phyloP scores from a whole-genome alignment of 2,113 vertebrate genomes.

The Alligator sinensis region DNA sequence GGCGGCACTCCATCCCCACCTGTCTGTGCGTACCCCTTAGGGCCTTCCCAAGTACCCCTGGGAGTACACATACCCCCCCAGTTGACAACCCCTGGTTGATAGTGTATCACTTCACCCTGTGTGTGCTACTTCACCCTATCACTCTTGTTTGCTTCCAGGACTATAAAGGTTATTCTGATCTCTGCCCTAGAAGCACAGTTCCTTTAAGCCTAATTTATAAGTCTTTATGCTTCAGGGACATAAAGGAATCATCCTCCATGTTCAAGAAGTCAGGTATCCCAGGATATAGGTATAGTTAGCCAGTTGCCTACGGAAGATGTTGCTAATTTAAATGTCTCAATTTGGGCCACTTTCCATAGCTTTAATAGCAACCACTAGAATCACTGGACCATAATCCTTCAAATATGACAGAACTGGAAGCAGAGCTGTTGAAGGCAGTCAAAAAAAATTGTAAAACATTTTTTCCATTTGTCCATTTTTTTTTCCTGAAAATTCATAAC shows the following conservation, averaged over 20 bases:
- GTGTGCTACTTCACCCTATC: neutral
- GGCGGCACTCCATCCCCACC: too few relatives aligned
- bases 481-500: neutral
- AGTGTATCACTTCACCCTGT: neutral
- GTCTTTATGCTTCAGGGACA: neutral
- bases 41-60: too few relatives aligned
- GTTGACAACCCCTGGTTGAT: too few relatives aligned
- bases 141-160: accelerated
- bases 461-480: neutral
- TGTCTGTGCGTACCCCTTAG: too few relatives aligned
- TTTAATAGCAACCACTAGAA: neutral
- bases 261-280: too few relatives aligned
- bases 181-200: neutral
- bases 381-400: neutral
- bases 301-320: too few relatives aligned
- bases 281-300: too few relatives aligned
- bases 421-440: neutral
- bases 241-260: too few relatives aligned
- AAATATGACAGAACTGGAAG: neutral
- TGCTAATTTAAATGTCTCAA: neutral
- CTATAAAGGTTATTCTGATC: neutral
- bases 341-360: neutral
- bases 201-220: neutral
- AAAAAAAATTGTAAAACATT: neutral
- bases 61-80: too few relatives aligned